Base-by-base conservation (phyloP, 2,888 invertebrate species). In the Erynnis tages region DNA sequence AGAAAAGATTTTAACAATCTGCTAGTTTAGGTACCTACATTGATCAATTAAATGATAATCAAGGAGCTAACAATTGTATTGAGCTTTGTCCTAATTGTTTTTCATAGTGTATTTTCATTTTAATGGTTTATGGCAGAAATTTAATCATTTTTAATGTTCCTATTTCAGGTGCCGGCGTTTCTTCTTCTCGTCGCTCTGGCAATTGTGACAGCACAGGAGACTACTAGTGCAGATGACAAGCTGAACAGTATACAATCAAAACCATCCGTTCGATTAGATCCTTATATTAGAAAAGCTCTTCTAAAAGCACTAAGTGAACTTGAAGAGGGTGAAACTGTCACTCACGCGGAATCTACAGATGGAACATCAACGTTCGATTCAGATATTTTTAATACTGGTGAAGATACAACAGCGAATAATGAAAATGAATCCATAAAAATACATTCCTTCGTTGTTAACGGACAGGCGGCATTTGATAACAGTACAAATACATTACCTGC, bases 221-320 rank as follows among this genome's bases (percentile, higher is more conserved):
- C 71, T 16, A 71, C 76, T 1, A 60, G 30, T 32, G 73, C 75
- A 19, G 76, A 82, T 54, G 86, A 90, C 52, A 82, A 79, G 55
- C 66, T 75, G 13, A 91, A 91, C 58, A 83, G 72, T 14, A 76
- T 90, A 30, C 88, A 89, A 41, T 56, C 82, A 2, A 86, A 86
- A 48, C 78, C 92, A 1, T 91, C 93, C 1, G 89, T 92, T 1
- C 91, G 93, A 54, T 77, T 95, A 49, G 95, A 95, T 73, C 93
- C 93, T 35, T 94, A 93, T 57, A 91, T 96, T 23, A 90, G 95
- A 10, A 92, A 93, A 76, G 96, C 95, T 0, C 81, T 96, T 32
- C 82, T 96, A 3, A 93, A 93, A 79, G 96, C 95, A 7, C 87
- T 96, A 2, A 93, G 92, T 44, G 94, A 95, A 66, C 82, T 96